Base-by-base conservation (phyloP, 2,797 vertebrate genomes). In the Alauda arvensis region DNA sequence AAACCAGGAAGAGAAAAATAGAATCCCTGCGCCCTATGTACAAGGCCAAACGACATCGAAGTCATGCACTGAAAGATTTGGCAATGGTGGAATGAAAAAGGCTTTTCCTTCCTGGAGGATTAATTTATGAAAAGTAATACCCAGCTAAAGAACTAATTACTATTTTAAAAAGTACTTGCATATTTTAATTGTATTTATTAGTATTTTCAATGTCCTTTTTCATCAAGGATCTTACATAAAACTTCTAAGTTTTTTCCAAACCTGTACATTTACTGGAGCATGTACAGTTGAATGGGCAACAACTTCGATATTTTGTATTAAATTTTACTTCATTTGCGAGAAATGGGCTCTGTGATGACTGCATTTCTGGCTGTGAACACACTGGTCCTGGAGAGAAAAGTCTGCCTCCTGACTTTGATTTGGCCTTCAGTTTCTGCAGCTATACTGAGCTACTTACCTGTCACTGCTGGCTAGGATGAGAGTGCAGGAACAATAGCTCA, bases 1-100 rank as follows among this genome's bases (percentile, higher is more conserved):
- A 99, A 96, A 98, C 98, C 18, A 99, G 97, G 94, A 99, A 99
- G 94, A 98, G 99, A 92, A 99, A 99, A 95, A 98, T 98, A 4
- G 98, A 98, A 90, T 97, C 98, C 83, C 95, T 99, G 16, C 97
- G 97, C 34, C 98, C 98, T 1, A 96, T 96, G 45, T 98, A 98
- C 89, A 99, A 98, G 96, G 98, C 98, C 33, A 99, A 99, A 96
- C 98, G 96, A 94, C 96, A 96, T 7, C 97, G 98, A 83, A 96
- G 97, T 83, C 97, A 97, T 1, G 90, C 97, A 1, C 97, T 99
- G 56, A 98, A 97, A 95, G 98, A 99, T 76, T 92, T 99, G 90
- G 99, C 99, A 24, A 98, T 99, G 94, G 97, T 99, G 87, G 97
- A 98, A 93, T 99, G 37, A 92, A 98, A 72, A 29, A 55, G 15